Conservation (phyloP, 2,113 vertebrate genomes). For the Callionymus lyra region DNA sequence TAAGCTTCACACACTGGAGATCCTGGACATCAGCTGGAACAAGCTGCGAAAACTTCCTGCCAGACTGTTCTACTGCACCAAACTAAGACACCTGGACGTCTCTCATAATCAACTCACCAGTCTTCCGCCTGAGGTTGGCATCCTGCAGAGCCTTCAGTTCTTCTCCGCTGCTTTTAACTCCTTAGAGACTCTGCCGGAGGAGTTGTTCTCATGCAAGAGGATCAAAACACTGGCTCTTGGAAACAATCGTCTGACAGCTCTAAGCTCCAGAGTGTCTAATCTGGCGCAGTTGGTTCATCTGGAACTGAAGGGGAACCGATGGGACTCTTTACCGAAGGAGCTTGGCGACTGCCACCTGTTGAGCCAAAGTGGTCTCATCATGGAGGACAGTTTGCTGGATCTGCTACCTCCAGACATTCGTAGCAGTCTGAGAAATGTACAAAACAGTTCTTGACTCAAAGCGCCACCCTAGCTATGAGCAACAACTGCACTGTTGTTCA, state of each 20-base stretch:
- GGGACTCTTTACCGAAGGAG: conserved; percentile 72
- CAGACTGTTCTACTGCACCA: conserved; percentile 73
- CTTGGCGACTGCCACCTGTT: conserved; percentile 66
- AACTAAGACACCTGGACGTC: conserved; percentile 75
- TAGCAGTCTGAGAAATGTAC: conserved; percentile 43
- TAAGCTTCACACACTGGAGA: conserved; percentile 73
- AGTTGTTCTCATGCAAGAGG: conserved; percentile 78
- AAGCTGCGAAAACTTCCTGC: conserved; percentile 69
- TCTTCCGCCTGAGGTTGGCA: conserved; percentile 72
- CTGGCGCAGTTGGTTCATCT: conserved; percentile 66
- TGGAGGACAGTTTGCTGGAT: conserved; percentile 70
- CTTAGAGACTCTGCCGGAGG: conserved; percentile 73
- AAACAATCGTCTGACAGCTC: conserved; percentile 67
- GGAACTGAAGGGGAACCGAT: conserved; percentile 75
- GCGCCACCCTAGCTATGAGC: too few species aligned
- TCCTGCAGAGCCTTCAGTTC: conserved; percentile 73
- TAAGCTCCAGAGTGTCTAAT: conserved; percentile 67
- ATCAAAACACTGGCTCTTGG: conserved; percentile 68
- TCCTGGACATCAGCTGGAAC: conserved; percentile 77
- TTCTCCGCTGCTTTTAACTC: conserved; percentile 74
- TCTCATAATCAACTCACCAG: conserved; percentile 74
- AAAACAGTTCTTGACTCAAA: not conserved
- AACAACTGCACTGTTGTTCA: too few species aligned
- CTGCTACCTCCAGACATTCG: conserved; percentile 65
- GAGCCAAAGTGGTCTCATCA: conserved; percentile 59